phyloP scores from a whole-genome alignment of 1,140 invertebrate genomes.

The Philotrypesis tridentata region DNA sequence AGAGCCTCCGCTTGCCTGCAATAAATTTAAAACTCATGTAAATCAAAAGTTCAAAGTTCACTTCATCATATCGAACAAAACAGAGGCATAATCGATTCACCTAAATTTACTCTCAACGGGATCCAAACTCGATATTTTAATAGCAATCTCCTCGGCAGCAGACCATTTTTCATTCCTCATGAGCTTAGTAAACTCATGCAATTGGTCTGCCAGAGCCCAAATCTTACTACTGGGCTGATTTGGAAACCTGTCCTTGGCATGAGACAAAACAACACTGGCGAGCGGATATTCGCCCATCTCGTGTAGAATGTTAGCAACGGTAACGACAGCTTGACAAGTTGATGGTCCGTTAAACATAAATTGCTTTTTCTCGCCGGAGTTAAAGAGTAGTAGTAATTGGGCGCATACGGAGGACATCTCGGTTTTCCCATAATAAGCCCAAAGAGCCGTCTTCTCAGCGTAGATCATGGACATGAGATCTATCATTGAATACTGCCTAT shows the following conservation, averaged over 20 bases:
- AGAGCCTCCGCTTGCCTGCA: constrained; percentile 80
- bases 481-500: constrained; percentile 87
- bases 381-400: constrained; percentile 85
- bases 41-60: not conserved
- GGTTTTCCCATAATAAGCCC: constrained; percentile 90
- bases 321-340: constrained; percentile 82
- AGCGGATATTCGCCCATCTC: constrained; percentile 78
- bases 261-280: constrained; percentile 74
- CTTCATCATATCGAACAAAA: not conserved
- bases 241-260: constrained; percentile 78
- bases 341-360: constrained; percentile 81
- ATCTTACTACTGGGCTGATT: constrained; percentile 76
- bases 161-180: constrained; percentile 83
- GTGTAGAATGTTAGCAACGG: constrained; percentile 78
- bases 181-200: constrained; percentile 76
- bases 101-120: constrained; percentile 78
- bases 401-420: constrained; percentile 86
- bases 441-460: constrained; percentile 87
- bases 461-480: constrained; percentile 86
- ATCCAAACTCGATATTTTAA: constrained; percentile 83
- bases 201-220: constrained; percentile 82
- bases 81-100: constrained; percentile 54
- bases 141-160: constrained; percentile 83
- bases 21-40: constrained; percentile 19
- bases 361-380: constrained; percentile 76